Evolutionary conservation across 2,888 invertebrate genomes (phyloP).

Genomic region (Folsomia manolachei): DNA sequence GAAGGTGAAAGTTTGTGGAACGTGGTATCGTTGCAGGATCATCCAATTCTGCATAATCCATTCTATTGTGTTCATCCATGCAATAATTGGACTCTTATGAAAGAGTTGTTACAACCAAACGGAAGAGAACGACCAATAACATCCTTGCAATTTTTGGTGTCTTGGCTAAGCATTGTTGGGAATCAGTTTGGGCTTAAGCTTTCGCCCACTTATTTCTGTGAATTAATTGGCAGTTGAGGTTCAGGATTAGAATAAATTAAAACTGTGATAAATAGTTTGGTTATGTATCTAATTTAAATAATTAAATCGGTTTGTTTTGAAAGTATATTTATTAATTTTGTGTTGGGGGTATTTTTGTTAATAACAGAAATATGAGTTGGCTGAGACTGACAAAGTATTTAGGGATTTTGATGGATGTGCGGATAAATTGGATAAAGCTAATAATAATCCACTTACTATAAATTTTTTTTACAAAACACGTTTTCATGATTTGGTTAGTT

Average conservation of each 20-base stretch:
- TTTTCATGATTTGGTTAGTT: neutral
- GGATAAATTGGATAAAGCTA: too few relatives aligned
- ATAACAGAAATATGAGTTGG: neutral
- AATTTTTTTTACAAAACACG: neutral
- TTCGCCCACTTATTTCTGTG: neutral
- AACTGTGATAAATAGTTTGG: neutral
- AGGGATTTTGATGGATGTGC: too few relatives aligned
- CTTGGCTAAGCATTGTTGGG: constrained; percentile 42
- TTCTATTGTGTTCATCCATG: constrained; percentile 42
- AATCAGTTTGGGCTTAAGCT: constrained; percentile 10
- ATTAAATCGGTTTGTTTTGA: neutral
- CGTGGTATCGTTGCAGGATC: constrained; percentile 39
- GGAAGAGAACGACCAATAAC: neutral
- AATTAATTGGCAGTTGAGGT: neutral
- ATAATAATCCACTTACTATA: too few relatives aligned
- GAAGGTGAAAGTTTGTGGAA: constrained; percentile 30
- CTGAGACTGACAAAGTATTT: too few relatives aligned
- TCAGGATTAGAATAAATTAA: too few relatives aligned
- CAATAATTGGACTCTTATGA: constrained; percentile 34
- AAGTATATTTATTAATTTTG: neutral
- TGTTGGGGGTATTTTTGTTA: neutral
- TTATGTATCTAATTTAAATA: neutral
- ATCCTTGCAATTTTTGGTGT: constrained; percentile 25
- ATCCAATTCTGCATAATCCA: constrained; percentile 39
- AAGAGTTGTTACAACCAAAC: constrained; percentile 10